Base-by-base conservation (phyloP, 2,888 invertebrate species). In the Ashinkailepas kermadecensis region DNA sequence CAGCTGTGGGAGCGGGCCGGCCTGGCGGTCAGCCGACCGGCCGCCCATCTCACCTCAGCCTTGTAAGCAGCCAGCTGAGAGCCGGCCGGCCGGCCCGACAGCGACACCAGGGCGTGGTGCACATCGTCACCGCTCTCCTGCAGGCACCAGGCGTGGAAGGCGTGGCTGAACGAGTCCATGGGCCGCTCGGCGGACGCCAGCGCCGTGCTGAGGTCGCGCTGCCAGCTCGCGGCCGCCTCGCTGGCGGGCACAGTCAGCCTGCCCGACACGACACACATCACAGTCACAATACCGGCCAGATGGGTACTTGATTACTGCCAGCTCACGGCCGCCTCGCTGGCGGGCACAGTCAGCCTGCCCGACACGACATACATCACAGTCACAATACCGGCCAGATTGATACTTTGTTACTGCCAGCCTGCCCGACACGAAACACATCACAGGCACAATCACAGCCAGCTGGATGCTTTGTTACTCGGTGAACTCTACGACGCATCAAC, bases 61-160 rank as follows among this genome's bases (percentile, higher is more conserved):
- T 65, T 67, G 57, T 78, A 74, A 56, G 56, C 23, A 67, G 80
- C 59, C 56, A 56, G 74, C 56, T 74, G 23, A 21, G 74, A 15
- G 56, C 54, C 74, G 74, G 74, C 54, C 15, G 54, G 74, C 54
- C 56, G 54, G 10, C 15, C 74, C 10, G 54, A 23, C 18, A 8
- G 25, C 13, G 67, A 4, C 18, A 15, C 25, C 21, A 81, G 62
- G n/a, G 78, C 82, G n/a, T 21, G 56, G 56, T 82, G 84, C 21
- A 81, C 54, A 11, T 82, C 83, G 15, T 82, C 82, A 10, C n/a
- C 58, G 21, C 81, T 54, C 18, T 84, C 84, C 78, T 84, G 83
- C 13, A 23, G 58, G 15, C 82, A 86, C 86, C 87, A 87, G 59
- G 87, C 87, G 83, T 86, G 85, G 85, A 88, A 89, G 9, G 86